A percentile compares a stretch with the other conserved stretches of the same genome.
Conservation (phyloP, 1,140 invertebrate genomes). For the Drosophila mojavensis region DNA sequence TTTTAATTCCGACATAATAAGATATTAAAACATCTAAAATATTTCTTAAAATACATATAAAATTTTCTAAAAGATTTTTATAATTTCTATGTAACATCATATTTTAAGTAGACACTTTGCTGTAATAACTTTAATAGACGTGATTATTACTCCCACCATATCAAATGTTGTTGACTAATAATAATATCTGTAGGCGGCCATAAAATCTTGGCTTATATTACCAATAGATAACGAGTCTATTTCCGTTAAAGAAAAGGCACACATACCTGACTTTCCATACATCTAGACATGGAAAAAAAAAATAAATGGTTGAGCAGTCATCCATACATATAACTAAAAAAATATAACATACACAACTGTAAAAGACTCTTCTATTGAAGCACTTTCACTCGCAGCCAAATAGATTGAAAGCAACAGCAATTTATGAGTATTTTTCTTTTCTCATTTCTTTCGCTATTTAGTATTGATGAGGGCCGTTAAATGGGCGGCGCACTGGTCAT, state of each 20-base stretch:
- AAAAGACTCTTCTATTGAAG: slow-evolving; percentile 44
- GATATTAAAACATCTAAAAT: background rate
- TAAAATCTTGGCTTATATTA: slow-evolving; percentile 23
- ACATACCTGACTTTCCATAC: slow-evolving; percentile 31
- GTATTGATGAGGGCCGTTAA: slow-evolving; percentile 57
- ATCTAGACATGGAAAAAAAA: slow-evolving; percentile 39
- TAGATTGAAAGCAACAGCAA: slow-evolving; percentile 73
- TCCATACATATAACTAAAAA: slow-evolving; percentile 34
- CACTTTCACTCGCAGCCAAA: slow-evolving; percentile 63
- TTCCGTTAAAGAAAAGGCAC: slow-evolving; percentile 17
- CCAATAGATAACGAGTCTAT: slow-evolving; percentile 14
- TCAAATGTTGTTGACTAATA: background rate
- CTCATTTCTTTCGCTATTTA: slow-evolving; percentile 49
- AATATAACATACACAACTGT: slow-evolving; percentile 29
- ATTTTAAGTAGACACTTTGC: too few relatives aligned
- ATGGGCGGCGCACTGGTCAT: slow-evolving; percentile 38
- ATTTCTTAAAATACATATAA: background rate
- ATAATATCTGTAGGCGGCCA: slow-evolving; percentile 11
- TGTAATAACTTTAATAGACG: background rate
- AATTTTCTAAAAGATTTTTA: too few relatives aligned
- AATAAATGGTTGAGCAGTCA: slow-evolving; percentile 42
- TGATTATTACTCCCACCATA: slow-evolving; percentile 1
- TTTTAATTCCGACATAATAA: too few relatives aligned
- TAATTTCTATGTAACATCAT: too few relatives aligned
- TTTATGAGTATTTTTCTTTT: slow-evolving; percentile 32